A percentile compares a stretch with the other conserved stretches of the same genome.
Evolutionary conservation across 2,797 vertebrate species (phyloP).

Genomic region (Pygocentrus nattereri): DNA sequence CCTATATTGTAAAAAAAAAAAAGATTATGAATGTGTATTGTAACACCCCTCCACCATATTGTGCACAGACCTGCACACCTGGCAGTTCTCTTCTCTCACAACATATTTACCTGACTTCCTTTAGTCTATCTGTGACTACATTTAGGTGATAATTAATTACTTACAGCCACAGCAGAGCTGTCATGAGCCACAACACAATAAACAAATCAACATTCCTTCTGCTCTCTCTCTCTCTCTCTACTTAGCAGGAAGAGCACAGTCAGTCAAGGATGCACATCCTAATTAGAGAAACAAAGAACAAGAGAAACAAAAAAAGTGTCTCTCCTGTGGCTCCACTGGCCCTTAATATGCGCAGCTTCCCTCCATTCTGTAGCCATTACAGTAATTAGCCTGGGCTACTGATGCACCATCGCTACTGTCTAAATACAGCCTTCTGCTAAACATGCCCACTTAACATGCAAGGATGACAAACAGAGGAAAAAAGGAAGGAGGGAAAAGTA

Average conservation of each 20-base stretch:
- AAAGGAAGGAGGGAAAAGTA: too few relatives aligned
- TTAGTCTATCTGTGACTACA: slow-evolving; percentile 30
- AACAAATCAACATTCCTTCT: slow-evolving; percentile 24
- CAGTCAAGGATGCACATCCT: slow-evolving; percentile 45
- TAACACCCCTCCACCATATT: not conserved
- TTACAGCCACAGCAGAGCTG: slow-evolving; percentile 32
- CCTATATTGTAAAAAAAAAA: not conserved
- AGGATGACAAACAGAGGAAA: slow-evolving; percentile 5
- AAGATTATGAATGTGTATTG: not conserved
- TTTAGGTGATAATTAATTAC: slow-evolving; percentile 28
- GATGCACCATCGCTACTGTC: slow-evolving; percentile 26
- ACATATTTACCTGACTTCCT: not conserved
- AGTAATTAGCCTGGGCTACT: slow-evolving; percentile 38
- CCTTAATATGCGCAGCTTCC: slow-evolving; percentile 54
- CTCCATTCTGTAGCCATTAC: slow-evolving; percentile 36
- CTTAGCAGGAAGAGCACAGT: slow-evolving; percentile 14
- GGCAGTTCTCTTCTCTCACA: not conserved
- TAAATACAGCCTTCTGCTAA: slow-evolving; percentile 22
- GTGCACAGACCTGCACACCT: not conserved
- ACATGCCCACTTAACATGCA: slow-evolving; percentile 36
- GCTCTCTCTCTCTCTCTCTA: not conserved
- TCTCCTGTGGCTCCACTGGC: slow-evolving; percentile 27
- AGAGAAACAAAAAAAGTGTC: slow-evolving; percentile 38
- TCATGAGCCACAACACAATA: not conserved
- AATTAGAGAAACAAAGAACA: slow-evolving; percentile 52